phyloP scores from a whole-genome alignment of 2,797 vertebrate genomes.

The Crenichthys baileyi region DNA sequence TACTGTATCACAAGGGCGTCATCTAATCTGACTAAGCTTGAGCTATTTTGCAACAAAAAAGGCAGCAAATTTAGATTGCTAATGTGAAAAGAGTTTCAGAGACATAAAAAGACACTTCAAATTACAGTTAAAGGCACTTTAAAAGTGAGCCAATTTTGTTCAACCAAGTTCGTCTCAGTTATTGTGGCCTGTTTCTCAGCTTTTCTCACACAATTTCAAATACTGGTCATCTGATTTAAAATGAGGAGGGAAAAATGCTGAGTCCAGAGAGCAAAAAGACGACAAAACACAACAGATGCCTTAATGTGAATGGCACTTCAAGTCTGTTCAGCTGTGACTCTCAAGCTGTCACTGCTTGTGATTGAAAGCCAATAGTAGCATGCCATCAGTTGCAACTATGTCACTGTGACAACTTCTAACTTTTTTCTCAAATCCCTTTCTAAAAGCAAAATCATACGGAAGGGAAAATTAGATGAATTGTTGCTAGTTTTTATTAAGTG shows the following conservation, averaged over 20 bases:
- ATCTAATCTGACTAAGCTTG: neutral
- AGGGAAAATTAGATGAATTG: neutral
- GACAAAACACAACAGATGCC: conserved; percentile 51
- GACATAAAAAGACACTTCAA: neutral
- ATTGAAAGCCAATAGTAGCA: conserved; percentile 30
- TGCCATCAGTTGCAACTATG: conserved; percentile 5
- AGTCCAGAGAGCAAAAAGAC: conserved; percentile 17
- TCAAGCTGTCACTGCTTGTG: conserved; percentile 61
- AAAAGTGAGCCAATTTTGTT: neutral
- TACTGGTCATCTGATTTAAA: conserved; percentile 1
- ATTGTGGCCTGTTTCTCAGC: neutral
- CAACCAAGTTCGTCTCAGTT: neutral
- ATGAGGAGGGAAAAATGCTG: neutral
- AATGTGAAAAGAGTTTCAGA: neutral
- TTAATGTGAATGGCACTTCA: conserved; percentile 31
- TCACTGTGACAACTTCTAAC: conserved; percentile 23
- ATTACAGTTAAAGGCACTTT: too few species aligned
- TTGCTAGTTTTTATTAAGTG: neutral
- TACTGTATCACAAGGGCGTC: neutral
- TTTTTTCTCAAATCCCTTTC: neutral
- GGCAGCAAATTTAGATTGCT: neutral
- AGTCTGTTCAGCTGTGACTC: conserved; percentile 47
- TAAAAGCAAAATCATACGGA: neutral
- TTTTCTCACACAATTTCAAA: conserved; percentile 18
- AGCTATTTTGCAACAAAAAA: neutral